Base-by-base conservation (phyloP, 1,140 invertebrate species). In the Cotesia glomerata region DNA sequence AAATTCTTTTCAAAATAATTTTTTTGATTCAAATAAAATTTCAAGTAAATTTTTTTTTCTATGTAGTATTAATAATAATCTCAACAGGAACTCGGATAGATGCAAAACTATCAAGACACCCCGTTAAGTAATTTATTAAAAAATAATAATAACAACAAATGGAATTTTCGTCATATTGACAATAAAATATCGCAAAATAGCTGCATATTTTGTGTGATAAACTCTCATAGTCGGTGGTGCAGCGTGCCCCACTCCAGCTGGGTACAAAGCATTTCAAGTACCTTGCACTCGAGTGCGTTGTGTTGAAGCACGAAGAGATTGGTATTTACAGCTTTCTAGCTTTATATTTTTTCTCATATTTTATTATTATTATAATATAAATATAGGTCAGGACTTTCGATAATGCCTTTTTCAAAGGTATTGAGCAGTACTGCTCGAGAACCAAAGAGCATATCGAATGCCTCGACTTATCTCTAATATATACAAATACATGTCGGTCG, bases 241-340 rank as follows among this genome's bases (percentile, higher is more conserved):
- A 45, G 82, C 83, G 85, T 84, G 80, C 83, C 70, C 81, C 80
- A 83, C 80, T 81, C 80, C 80, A 82, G 81, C 82, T 86, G 80
- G 82, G 82, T 83, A 86, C 80, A 84, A 84, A 82, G 83, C 83
- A 80, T 86, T 84, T 82, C 54, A 76, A 74, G 80, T 80, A 83
- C 81, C 81, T 78, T 78, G 71, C 75, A 78, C 80, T 76, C 79
- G 80, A 77, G 78, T 85, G 80, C 79, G 84, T 78, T 67, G 81
- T 78, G 78, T 76, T 72, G 79, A 82, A 82, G 77, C 78, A 78
- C 72, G 78, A 65, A 79, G 58, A 79, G 67, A 68, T 75, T 73
- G 71, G 78, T 82, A 81, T 81, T 75, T 80, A 82, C 81, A 83
- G 58, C 72, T 79, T 73, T 64, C 69, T 26, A 36, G 36, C 26